These are phyloP conservation scores for Melanargia galathea DNA, from an alignment of 2,888 invertebrate species.

Conservation along the genomic window DNA sequence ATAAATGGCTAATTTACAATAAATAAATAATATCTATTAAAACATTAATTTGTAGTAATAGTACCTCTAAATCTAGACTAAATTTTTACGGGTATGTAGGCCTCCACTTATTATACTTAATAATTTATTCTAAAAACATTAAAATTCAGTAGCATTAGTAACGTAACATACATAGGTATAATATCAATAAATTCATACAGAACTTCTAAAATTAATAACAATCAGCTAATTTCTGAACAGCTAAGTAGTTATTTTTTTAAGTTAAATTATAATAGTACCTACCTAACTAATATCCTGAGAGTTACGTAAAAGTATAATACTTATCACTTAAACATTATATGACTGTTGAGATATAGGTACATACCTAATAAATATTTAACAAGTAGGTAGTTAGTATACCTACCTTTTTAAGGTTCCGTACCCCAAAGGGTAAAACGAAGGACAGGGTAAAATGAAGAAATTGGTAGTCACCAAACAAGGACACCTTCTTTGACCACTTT, in stretches of 20 bases:
- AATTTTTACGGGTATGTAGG: slow-evolving; percentile 3
- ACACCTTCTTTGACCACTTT: too few relatives aligned
- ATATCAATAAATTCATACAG: background rate
- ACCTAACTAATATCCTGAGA: too few relatives aligned
- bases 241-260: background rate
- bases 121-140: background rate
- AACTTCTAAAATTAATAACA: background rate
- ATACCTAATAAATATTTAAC: too few relatives aligned
- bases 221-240: background rate
- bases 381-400: too few relatives aligned
- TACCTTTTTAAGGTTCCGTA: too few relatives aligned
- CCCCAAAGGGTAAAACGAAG: too few relatives aligned
- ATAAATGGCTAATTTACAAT: background rate
- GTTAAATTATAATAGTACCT: too few relatives aligned
- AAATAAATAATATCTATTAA: background rate
- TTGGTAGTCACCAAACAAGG: too few relatives aligned
- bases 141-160: background rate
- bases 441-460: too few relatives aligned
- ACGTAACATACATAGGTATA: background rate
- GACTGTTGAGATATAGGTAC: too few relatives aligned
- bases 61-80: background rate
- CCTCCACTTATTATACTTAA: background rate
- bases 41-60: background rate
- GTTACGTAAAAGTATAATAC: too few relatives aligned
- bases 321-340: too few relatives aligned